A percentile compares a stretch with the other conserved stretches of the same genome.
Conservation (phyloP, 1,140 invertebrate genomes). For the Araneus ventricosus region DNA sequence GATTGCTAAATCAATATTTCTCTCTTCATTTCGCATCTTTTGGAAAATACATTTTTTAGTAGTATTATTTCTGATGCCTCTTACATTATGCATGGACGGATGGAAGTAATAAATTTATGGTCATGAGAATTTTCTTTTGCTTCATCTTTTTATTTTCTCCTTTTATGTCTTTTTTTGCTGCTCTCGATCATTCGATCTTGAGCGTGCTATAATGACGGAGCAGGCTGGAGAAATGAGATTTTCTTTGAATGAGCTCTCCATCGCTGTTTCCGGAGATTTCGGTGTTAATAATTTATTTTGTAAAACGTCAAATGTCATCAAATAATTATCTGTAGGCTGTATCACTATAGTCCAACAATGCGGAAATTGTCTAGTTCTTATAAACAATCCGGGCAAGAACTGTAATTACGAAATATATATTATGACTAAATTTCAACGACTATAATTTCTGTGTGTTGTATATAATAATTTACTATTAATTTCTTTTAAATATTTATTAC, state of each 20-base stretch:
- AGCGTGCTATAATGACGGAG: neutral
- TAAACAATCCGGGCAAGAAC: too few species aligned
- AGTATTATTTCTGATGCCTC: constrained; percentile 63
- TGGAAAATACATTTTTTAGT: constrained; percentile 60
- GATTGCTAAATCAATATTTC: constrained; percentile 69
- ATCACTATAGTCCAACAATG: too few species aligned
- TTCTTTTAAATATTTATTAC: too few species aligned
- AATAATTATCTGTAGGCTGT: too few species aligned
- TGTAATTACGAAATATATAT: too few species aligned
- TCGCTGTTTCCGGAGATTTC: neutral
- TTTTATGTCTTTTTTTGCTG: neutral
- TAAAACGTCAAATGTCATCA: too few species aligned
- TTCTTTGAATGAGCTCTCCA: neutral
- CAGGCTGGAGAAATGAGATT: constrained; percentile 18
- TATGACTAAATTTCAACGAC: too few species aligned
- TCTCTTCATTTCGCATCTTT: constrained; percentile 55
- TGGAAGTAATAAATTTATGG: constrained; percentile 67
- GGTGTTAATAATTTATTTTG: constrained; percentile 25
- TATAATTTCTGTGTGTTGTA: too few species aligned
- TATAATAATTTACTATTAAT: too few species aligned
- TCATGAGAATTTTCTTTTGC: constrained; percentile 2
- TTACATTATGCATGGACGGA: constrained; percentile 63
- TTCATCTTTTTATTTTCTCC: neutral
- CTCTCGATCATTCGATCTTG: neutral
- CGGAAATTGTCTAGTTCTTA: too few species aligned